Base-by-base conservation (phyloP, 2,113 vertebrate species). In the Scortum barcoo region DNA sequence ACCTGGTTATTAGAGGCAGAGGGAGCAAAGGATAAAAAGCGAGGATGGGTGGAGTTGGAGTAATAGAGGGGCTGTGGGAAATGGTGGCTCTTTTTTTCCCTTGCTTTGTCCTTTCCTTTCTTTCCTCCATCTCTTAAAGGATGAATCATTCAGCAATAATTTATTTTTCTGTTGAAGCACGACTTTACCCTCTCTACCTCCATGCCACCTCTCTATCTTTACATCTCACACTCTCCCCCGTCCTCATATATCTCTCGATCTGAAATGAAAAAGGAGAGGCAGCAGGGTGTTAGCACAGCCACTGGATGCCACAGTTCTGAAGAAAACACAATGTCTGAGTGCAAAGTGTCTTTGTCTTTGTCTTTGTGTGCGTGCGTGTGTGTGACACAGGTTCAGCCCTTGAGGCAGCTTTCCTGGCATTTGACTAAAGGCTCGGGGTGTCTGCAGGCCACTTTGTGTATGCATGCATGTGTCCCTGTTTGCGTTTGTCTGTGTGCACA, bases 1-100 rank as follows among this genome's bases (percentile, higher is more conserved):
- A 84, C 83, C 85, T 83, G 85, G 79, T 92, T 93, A 92, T 93
- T 90, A 89, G 85, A 87, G 68, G 78, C 72, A 85, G 77, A 88
- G 46, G 72, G 74, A 89, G 85, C 83, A 76, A 69, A 75, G 80
- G 67, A 88, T 86, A 57, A 75, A 80, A 85, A 85, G 85, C 36
- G 7, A 70, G 53, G 48, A 67, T 73, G 86, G 85, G 83, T 76
- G 88, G 87, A 89, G 86, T 65, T 53, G 26, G 46, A 68, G 84
- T 89, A 79, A 89, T 83, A 69, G 72, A 81, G 84, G 56, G 66
- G 58, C 61, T 76, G 54, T 57, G 68, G 54, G 50, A 67, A 44
- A 53, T 33, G 65, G 24, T 65, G 60, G 24, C 22, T 42, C 54
- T 80, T 72, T 57, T 68, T 79, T 61, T n/a, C n/a, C n/a, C 58